These are phyloP conservation scores for Uria lomvia DNA, from an alignment of 2,113 vertebrate genomes.

Conservation along the genomic window DNA sequence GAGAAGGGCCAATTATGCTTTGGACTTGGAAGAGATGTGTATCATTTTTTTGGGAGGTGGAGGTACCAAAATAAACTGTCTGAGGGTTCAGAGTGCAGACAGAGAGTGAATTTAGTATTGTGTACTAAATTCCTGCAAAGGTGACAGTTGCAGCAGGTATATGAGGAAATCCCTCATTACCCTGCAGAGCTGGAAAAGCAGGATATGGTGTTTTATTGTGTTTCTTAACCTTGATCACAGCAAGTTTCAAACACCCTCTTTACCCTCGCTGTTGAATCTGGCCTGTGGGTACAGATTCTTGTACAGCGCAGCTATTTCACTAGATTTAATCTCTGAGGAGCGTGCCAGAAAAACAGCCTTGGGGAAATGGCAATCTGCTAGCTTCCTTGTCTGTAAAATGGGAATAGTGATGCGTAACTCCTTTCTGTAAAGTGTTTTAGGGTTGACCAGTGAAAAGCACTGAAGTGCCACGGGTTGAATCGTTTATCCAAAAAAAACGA, in stretches of 20 bases:
- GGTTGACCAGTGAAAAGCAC: neutral
- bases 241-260: constrained; percentile 26
- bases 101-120: neutral
- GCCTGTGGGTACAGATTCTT: constrained; percentile 58
- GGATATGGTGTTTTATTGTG: constrained; percentile 32
- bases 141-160: constrained; percentile 34
- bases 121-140: neutral
- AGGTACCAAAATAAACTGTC: neutral
- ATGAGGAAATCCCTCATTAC: constrained; percentile 57
- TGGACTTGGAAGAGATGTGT: neutral
- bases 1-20: neutral
- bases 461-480: neutral
- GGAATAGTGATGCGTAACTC: neutral
- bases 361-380: constrained; percentile 30
- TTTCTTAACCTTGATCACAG: constrained; percentile 54
- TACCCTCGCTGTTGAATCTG: constrained; percentile 35
- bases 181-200: constrained; percentile 58
- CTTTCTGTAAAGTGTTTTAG: neutral
- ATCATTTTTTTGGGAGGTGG: neutral
- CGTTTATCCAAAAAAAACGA: accelerated
- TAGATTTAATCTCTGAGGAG: constrained; percentile 63
- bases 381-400: neutral
- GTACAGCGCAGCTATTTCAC: constrained; percentile 8
- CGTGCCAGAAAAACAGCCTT: constrained; percentile 60
- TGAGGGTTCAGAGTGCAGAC: neutral